Base-by-base conservation (phyloP, 1,140 invertebrate genomes). In the Microplitis mediator region DNA sequence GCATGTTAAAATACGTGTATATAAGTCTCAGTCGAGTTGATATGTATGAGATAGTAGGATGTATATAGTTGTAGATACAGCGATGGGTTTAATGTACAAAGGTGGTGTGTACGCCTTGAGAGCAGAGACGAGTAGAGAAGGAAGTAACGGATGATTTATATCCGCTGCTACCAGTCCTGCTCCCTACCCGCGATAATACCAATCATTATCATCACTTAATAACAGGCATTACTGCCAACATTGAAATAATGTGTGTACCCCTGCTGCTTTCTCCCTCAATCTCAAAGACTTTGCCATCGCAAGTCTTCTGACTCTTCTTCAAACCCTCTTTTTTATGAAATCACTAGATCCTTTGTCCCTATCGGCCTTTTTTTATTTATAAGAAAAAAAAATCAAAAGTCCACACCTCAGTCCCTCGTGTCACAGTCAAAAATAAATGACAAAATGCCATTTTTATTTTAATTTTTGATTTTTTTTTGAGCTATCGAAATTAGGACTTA, bases 171-270 rank as follows among this genome's bases (percentile, higher is more conserved):
- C 86, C 85, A 85, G 86, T 84, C 81, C 84, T 85, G 84, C 83
- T 85, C 82, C 85, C 86, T 84, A 83, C 81, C 81, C 80, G 84
- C 85, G 85, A 87, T 87, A 87, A 87, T 87, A 87, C 86, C 85
- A 87, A 87, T 87, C 85, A 87, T 87, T 87, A 87, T 87, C 86
- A 86, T 87, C 86, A 82, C 86, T 87, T 87, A 87, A 87, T 87
- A 87, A 87, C 85, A 87, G 86, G 84, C 85, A 87, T 87, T 87
- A 87, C 85, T 87, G 86, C 85, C 86, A 87, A 87, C 86, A 87
- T 87, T 87, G 85, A 87, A 87, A 87, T 87, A 87, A 87, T 86
- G 83, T 72, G 63, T 72, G 71, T 72, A 67, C 56, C 63, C 71
- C 63, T 56, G 66, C 50, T 11, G 50, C 62, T 45, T 50, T 64